Base-by-base conservation (phyloP, 2,113 vertebrate genomes). In the Callipepla squamata region DNA sequence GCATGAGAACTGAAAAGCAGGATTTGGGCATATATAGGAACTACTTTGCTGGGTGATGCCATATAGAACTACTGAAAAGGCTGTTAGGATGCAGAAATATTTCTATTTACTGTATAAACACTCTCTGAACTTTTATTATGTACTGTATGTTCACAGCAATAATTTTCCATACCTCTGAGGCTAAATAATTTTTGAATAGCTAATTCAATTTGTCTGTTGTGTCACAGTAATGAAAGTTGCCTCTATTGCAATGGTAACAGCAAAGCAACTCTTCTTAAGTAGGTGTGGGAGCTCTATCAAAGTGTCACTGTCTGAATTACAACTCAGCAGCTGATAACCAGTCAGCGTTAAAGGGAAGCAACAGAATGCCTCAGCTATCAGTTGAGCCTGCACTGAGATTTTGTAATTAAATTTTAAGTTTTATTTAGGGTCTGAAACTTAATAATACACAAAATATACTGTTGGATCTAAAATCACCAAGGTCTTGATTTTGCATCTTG, bases 391-490 rank as follows among this genome's bases (percentile, higher is more conserved):
- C 47, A 74, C 68, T 74, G 81, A 67, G 82, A 91, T 91, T 80
- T 61, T 90, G 65, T 61, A 86, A 88, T 94, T 42, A 80, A 47
- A 34, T 36, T 69, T 67, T 77, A 77, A 87, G 85, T 72, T 92
- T 80, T 69, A 74, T 68, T 82, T 92, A 75, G 91, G 91, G 90
- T 91, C 91, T 94, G 88, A 70, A 95, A 96, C 87, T 94, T 95
- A 95, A 88, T 94, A 81, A 78, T 94, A 90, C 82, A 93, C 77
- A 86, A 47, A 94, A 94, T 90, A 80, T 95, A 92, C 92, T 88
- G 87, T 50, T 93, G 94, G 76, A 91, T 94, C 90, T 75, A 80
- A 94, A 95, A 96, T 93, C 89, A 94, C 90, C 91, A 95, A 83
- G 93, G 95, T 94, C 93, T 76, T 62, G 76, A 21, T 90, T 94